Evolutionary conservation across 2,113 vertebrate genomes (phyloP), one percentile per base, ranked within the genome.

Genomic region (Eudorcas thomsonii): DNA sequence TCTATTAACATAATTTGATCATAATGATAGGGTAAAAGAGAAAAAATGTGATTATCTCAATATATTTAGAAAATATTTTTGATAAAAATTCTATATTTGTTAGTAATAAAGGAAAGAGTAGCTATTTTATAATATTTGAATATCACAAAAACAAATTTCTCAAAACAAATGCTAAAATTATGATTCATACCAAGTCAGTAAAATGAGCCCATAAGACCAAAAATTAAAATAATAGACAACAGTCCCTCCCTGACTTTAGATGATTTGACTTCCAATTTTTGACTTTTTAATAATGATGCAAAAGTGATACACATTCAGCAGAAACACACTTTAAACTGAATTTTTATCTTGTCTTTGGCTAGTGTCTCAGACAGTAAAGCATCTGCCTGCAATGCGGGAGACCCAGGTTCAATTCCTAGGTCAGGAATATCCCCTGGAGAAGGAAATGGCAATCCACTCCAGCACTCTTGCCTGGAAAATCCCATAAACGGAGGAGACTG

Each of bases 131-230:
- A 60, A 50, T 45, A 80, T 85, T 85, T 91, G 33, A 85, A 93
- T 82, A 89, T 84, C 19, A 81, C 36, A 60, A 96, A 96, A 94
- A 30, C 13, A 8, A 26, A 83, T 55, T 78, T 94, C 30, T 96
- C 17, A 95, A 94, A 85, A 71, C 13, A 54, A 64, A 96, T 88
- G 45, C 14, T 25, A 96, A 91, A 82, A 80, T 52, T 90, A 90
- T 78, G 43, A 77, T 93, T 87, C 64, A 25, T 62, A 23, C 59
- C 48, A 36, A 91, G 5, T 80, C 28, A 92, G 9, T 4, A 92
- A 67, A 85, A 77, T 64, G n/a, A 94, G 6, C 30, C 43, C 60
- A 83, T 16, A 57, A 77, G 48, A 7, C 5, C 15, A 25, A 62
- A 90, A 89, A 39, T 11, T 59, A 74, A 39, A 86, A 87, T 10